Conservation (phyloP, 2,888 invertebrate genomes). For the Cephus rjabovi region DNA sequence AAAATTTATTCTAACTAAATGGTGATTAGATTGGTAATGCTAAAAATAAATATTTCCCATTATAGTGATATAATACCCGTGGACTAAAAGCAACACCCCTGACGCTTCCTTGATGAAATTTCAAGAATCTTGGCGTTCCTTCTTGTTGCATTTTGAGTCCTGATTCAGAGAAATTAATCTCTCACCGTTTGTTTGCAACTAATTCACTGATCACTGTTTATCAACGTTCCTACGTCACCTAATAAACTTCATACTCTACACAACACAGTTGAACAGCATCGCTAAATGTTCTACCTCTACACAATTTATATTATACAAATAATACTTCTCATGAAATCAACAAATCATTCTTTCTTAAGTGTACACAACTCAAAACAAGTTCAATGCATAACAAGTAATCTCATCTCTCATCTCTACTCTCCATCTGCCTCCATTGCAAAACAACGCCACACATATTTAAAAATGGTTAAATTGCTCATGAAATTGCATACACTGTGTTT, state of each 20-base stretch:
- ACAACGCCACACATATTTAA: too few species aligned
- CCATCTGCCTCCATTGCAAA: too few species aligned
- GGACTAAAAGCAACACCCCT: slow-evolving; percentile 64
- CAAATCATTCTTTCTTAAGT: too few species aligned
- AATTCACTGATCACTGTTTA: neutral
- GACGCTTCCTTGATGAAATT: slow-evolving; percentile 62
- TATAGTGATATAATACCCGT: slow-evolving; percentile 43
- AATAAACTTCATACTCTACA: slow-evolving; percentile 12
- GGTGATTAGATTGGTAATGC: neutral
- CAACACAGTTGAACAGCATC: slow-evolving; percentile 7
- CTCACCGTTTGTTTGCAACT: neutral
- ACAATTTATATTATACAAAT: too few species aligned
- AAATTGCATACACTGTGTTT: too few species aligned
- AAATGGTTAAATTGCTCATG: too few species aligned
- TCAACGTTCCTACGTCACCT: slow-evolving; percentile 15
- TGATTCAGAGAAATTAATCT: neutral
- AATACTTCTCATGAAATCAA: too few species aligned
- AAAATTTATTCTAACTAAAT: neutral
- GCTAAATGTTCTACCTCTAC: too few species aligned
- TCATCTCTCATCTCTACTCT: too few species aligned
- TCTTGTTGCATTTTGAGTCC: slow-evolving; percentile 59
- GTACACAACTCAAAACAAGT: too few species aligned
- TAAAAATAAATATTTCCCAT: slow-evolving; percentile 12
- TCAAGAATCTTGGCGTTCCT: slow-evolving; percentile 61
- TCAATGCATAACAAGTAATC: too few species aligned